Evolutionary conservation across 2,797 vertebrate genomes (phyloP), one percentile per base, ranked within the genome.

Genomic region (Oryzias dopingdopingensis): DNA sequence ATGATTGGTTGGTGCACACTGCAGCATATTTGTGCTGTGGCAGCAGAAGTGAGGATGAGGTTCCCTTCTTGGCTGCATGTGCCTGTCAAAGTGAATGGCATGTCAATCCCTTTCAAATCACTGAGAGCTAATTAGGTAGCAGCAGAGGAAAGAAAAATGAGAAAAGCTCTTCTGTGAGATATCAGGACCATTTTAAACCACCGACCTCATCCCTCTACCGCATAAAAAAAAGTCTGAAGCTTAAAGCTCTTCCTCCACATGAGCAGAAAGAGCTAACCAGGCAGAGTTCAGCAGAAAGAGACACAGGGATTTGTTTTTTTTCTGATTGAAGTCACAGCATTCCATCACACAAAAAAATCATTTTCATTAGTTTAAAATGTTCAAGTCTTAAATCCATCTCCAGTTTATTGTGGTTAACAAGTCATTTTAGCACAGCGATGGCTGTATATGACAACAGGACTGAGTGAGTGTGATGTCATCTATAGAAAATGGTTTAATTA

Each of bases 61-160:
- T 32, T 50, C 49, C 49, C 43, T 56, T 32, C 17, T 7, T 4
- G 13, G 20, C 47, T n/a, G n/a, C 46, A 46, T 17, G 61, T 76
- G 80, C 59, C 76, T 74, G 65, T 72, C 65, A 72, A 56, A 52
- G 47, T 74, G 68, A 80, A 68, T 66, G 74, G 52, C 79, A 69
- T 20, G 58, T 54, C 43, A 62, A 63, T 64, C 57, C 57, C 44
- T 68, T 69, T 61, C 49, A 62, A 65, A 57, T 60, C 56, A 67
- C 53, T 18, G 69, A 76, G 65, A 79, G 56, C 59, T 57, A 75
- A 75, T 80, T 80, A 78, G 52, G 58, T 66, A 49, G 37, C 61
- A 68, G 71, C 49, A 54, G 61, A 64, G 52, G 44, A 52, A 46
- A 45, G 50, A 32, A 68, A 68, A 56, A 41, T n/a, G 46, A 62